phyloP scores from a whole-genome alignment of 2,113 vertebrate genomes.

The Baryphthengus martii region DNA sequence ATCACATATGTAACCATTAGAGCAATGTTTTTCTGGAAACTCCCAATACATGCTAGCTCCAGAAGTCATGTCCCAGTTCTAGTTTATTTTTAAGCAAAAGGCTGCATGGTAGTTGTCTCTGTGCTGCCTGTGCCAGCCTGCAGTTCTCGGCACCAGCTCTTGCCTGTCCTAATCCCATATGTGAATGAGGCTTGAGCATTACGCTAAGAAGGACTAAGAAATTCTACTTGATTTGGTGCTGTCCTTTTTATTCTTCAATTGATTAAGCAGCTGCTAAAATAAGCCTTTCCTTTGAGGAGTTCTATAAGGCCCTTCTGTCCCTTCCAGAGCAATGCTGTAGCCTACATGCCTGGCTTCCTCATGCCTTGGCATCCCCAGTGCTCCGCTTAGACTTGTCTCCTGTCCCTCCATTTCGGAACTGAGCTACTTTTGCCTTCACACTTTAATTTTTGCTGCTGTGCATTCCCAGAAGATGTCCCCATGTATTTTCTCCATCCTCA shows the following conservation, averaged over 20 bases:
- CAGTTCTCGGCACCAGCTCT: not conserved
- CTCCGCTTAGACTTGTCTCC: not conserved
- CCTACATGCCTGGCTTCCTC: not conserved
- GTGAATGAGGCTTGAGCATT: not conserved
- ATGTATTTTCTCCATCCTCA: rapidly evolving
- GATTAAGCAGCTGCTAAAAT: not conserved
- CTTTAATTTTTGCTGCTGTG: not conserved
- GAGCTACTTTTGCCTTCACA: not conserved
- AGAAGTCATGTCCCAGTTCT: not conserved
- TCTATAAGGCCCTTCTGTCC: not conserved
- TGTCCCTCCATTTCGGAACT: rapidly evolving
- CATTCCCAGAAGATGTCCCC: not conserved
- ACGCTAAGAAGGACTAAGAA: not conserved
- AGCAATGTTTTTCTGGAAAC: slow-evolving; percentile 24
- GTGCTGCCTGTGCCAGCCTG: not conserved
- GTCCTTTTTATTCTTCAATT: not conserved
- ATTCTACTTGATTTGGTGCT: not conserved
- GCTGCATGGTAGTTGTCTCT: not conserved
- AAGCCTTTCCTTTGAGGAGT: not conserved
- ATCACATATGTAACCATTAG: slow-evolving; percentile 26
- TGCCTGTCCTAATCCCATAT: not conserved
- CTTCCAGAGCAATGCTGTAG: not conserved
- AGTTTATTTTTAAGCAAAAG: not conserved
- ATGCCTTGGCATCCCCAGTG: not conserved
- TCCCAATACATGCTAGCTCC: not conserved